Conservation (phyloP, 2,113 vertebrate species). For the Pachypanchax playfairii region DNA sequence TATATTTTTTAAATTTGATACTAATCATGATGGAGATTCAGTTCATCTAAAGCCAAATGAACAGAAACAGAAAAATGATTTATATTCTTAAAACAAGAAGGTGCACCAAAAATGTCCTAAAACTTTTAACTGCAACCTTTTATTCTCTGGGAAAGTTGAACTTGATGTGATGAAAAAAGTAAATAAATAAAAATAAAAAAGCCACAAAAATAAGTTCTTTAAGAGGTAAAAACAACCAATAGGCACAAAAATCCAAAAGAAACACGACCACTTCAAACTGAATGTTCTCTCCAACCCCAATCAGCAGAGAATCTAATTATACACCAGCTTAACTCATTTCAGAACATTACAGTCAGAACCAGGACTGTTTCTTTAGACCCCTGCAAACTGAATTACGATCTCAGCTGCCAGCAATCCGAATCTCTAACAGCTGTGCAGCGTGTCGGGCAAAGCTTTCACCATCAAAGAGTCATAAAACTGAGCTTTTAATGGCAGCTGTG, state of each 20-base stretch:
- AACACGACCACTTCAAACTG: background rate
- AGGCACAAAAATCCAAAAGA: background rate
- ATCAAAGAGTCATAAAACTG: slow-evolving; percentile 57
- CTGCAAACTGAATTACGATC: slow-evolving; percentile 42
- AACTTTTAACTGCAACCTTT: too few species aligned
- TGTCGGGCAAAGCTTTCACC: slow-evolving; percentile 42
- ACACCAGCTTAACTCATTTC: slow-evolving; percentile 10
- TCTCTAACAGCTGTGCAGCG: slow-evolving; percentile 43
- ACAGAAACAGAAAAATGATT: too few species aligned
- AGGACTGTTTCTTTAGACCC: slow-evolving; percentile 24
- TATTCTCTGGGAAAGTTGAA: too few species aligned
- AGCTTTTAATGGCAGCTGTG: slow-evolving; percentile 44
- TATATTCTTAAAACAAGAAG: too few species aligned
- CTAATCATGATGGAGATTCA: too few species aligned
- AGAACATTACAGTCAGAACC: slow-evolving; percentile 17
- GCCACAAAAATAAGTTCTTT: too few species aligned
- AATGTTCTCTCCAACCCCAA: background rate
- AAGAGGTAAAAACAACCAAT: fast-evolving
- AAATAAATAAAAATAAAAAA: too few species aligned
- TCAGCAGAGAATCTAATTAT: slow-evolving; percentile 6
- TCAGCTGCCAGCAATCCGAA: slow-evolving; percentile 29
- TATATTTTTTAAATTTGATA: too few species aligned
- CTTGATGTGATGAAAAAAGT: too few species aligned
- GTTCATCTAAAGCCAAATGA: too few species aligned
- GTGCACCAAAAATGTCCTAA: too few species aligned